phyloP scores from a whole-genome alignment of 2,888 invertebrate genomes.

The Flabesymbios commensalis region DNA sequence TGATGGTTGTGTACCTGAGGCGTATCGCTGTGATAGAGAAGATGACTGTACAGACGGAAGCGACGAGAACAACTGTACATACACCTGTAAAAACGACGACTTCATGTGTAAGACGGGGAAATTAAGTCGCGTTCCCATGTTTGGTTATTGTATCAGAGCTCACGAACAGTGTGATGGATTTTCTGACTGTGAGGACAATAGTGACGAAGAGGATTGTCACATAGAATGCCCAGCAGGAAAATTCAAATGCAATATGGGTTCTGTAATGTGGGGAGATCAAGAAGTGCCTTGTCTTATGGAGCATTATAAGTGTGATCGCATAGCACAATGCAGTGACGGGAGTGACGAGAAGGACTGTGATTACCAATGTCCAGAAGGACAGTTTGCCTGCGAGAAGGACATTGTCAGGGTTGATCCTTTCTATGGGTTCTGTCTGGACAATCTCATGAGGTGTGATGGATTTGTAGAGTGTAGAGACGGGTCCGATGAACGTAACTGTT shows the following conservation, averaged over 20 bases:
- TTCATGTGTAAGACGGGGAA: conserved; percentile 14
- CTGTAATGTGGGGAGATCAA: not conserved
- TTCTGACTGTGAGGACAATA: conserved; percentile 16
- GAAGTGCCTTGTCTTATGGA: conserved; percentile 14
- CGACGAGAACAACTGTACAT: conserved; percentile 27
- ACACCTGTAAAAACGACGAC: conserved; percentile 15
- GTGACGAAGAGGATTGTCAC: conserved; percentile 20
- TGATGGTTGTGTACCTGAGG: conserved; percentile 17
- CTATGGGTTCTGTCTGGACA: conserved; percentile 5
- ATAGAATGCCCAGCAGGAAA: conserved; percentile 8
- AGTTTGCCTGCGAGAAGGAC: conserved; percentile 11
- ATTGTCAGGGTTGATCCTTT: not conserved
- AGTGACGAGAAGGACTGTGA: conserved; percentile 23
- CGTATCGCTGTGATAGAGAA: conserved; percentile 20
- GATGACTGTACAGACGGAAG: conserved; percentile 27
- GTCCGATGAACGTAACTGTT: conserved; percentile 21
- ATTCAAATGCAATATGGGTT: conserved; percentile 14
- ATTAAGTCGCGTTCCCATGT: conserved; percentile 10
- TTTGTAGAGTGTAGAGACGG: conserved; percentile 12
- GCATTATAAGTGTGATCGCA: conserved; percentile 17
- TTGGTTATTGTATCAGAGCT: conserved; percentile 15
- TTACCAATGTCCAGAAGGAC: conserved; percentile 10
- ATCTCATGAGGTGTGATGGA: conserved; percentile 16
- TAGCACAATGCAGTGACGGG: conserved; percentile 21
- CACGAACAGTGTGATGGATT: conserved; percentile 7